Conservation (phyloP, 2,888 invertebrate species). For the Chrysolina haemoptera region DNA sequence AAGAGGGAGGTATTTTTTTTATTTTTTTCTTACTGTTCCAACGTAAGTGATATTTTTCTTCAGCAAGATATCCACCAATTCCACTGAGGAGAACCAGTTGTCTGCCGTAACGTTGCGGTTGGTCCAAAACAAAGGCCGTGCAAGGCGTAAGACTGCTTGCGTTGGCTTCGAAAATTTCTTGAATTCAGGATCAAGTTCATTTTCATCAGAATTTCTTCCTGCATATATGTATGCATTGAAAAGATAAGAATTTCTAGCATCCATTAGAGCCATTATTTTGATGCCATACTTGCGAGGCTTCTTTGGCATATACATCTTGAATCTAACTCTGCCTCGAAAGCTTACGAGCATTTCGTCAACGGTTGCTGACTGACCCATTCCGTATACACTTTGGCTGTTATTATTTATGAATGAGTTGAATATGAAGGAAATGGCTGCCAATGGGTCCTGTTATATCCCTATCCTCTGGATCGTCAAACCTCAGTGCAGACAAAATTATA, state of each 20-base stretch:
- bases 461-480: slow-evolving; percentile 51
- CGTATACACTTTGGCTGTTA: slow-evolving; percentile 27
- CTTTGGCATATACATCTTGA: slow-evolving; percentile 61
- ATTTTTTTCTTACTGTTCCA: slow-evolving; percentile 57
- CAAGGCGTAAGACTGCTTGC: slow-evolving; percentile 41
- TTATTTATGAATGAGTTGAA: slow-evolving; percentile 43
- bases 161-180: slow-evolving; percentile 35
- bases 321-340: slow-evolving; percentile 54
- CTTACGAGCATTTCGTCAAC: slow-evolving; percentile 58
- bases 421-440: slow-evolving; percentile 38
- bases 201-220: slow-evolving; percentile 58
- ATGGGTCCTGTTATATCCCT: slow-evolving; percentile 44
- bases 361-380: slow-evolving; percentile 39
- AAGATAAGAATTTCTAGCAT: slow-evolving; percentile 52
- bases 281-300: slow-evolving; percentile 61
- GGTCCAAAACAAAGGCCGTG: slow-evolving; percentile 45
- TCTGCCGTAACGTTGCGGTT: slow-evolving; percentile 54
- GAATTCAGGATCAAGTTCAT: slow-evolving; percentile 39
- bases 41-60: slow-evolving; percentile 48
- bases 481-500: slow-evolving; percentile 45
- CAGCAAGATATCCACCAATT: slow-evolving; percentile 45
- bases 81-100: slow-evolving; percentile 52
- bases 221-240: slow-evolving; percentile 57
- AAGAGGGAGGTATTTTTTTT: slow-evolving; percentile 54
- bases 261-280: slow-evolving; percentile 59